Base-by-base conservation (phyloP, 2,888 invertebrate species). In the Drosophila paramelanica region DNA sequence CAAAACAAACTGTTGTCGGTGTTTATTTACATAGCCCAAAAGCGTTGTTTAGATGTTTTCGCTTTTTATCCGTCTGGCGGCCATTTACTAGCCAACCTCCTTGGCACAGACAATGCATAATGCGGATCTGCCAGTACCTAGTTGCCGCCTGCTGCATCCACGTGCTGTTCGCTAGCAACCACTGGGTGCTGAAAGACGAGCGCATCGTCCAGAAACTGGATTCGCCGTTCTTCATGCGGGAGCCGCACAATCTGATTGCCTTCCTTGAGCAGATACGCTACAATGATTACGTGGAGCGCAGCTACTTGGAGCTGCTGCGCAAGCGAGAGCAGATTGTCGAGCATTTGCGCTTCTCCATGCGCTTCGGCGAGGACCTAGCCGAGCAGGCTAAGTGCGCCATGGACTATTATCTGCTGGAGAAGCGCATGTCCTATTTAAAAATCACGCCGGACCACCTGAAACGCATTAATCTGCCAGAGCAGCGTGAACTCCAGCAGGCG, bases 221-320 rank as follows among this genome's bases (percentile, higher is more conserved):
- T 69, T 92, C 92, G 0, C 92, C 92, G 1, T 92, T 92, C 62
- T 90, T 90, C 52, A 79, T 92, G 82, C 85, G 91, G 3, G 90
- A 92, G 57, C 91, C 92, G 4, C 80, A 90, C 17, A 92, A 92
- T 73, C 61, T 92, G 7, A 77, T 90, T 10, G 90, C 90, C 31
- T 92, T 92, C 56, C 68, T 92, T 3, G 90, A 92, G 53, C 92
- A 92, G 81, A 91, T 91, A 47, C 89, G 88, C 17, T 90, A 91
- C 67, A 91, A 90, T 78, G 92, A 92, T 52, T 85, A 89, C 46
- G 90, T 92, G 14, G 92, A 92, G 67, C 77, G 79, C 3, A 89
- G 91, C 10, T 91, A 90, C 60, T 64, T 88, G 39, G 89, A 92
- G 57, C 65, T 92, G 55, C 61, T 91, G 45, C 83, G 89, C 3